These are phyloP conservation scores for Lomographa bimaculata DNA, from an alignment of 2,888 invertebrate genomes.

Conservation along the genomic window DNA sequence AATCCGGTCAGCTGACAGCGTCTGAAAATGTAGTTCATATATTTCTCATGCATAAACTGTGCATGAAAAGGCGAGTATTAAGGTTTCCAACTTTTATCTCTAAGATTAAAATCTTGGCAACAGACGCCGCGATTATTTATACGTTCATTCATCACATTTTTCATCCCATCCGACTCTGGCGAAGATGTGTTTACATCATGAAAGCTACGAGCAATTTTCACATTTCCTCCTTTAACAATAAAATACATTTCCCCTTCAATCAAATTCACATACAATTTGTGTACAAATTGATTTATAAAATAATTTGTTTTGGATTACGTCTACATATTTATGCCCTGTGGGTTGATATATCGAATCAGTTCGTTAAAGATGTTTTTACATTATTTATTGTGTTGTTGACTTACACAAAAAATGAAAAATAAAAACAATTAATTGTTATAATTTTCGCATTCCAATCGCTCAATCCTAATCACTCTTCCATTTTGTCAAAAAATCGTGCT, in stretches of 20 bases:
- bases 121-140: slow-evolving; percentile 56
- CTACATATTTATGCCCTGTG: slow-evolving; percentile 30
- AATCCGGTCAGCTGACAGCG: no score
- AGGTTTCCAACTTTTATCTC: slow-evolving; percentile 38
- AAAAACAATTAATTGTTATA: no score
- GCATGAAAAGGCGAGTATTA: slow-evolving; percentile 11
- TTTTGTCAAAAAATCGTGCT: no score
- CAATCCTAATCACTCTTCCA: no score
- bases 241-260: slow-evolving; percentile 33
- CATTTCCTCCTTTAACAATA: slow-evolving; percentile 30
- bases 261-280: slow-evolving; percentile 28
- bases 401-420: no score
- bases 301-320: slow-evolving; percentile 35
- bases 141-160: slow-evolving; percentile 62
- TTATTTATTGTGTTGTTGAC: no score
- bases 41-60: slow-evolving; percentile 2
- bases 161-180: slow-evolving; percentile 41
- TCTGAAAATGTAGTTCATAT: no score
- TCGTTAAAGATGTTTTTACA: slow-evolving; percentile 6
- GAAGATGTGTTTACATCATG: slow-evolving; percentile 39
- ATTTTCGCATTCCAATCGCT: no score
- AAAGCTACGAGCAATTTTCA: slow-evolving; percentile 35
- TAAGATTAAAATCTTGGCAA: slow-evolving; percentile 54
- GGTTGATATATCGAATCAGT: slow-evolving; percentile 38
- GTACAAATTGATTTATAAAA: slow-evolving; percentile 32